phyloP scores from a whole-genome alignment of 2,797 vertebrate genomes.

The Lepidocolaptes lacrymiger region DNA sequence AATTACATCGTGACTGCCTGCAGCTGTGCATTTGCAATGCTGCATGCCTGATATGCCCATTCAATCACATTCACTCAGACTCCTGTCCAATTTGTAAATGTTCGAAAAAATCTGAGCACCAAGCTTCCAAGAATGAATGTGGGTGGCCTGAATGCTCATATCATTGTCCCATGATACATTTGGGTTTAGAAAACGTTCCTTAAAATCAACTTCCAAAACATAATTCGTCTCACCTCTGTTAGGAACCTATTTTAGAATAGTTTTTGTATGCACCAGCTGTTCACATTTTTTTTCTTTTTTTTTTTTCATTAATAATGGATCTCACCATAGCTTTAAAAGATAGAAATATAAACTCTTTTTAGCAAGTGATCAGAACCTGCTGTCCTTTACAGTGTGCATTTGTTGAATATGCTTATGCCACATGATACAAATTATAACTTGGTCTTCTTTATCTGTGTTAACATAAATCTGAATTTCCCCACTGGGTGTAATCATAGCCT shows the following conservation, averaged over 20 bases:
- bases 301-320: neutral
- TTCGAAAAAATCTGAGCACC: neutral
- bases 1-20: conserved; percentile 44
- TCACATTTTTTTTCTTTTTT: neutral
- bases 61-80: conserved; percentile 17
- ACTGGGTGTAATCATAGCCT: neutral
- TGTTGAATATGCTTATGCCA: neutral
- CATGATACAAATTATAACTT: neutral
- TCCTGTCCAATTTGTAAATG: neutral
- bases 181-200: neutral
- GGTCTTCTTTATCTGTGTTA: neutral
- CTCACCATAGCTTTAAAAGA: neutral
- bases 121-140: neutral
- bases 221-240: neutral
- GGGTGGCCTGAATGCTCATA: neutral
- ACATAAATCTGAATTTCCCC: conserved; percentile 32
- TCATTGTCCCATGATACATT: neutral
- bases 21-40: conserved; percentile 47
- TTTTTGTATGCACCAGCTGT: neutral
- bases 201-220: neutral
- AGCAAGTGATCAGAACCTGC: neutral
- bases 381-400: neutral
- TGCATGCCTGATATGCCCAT: neutral
- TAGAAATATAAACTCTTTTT: neutral
- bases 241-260: neutral